Conservation (phyloP, 2,888 invertebrate genomes). For the Calliphora vomitoria region DNA sequence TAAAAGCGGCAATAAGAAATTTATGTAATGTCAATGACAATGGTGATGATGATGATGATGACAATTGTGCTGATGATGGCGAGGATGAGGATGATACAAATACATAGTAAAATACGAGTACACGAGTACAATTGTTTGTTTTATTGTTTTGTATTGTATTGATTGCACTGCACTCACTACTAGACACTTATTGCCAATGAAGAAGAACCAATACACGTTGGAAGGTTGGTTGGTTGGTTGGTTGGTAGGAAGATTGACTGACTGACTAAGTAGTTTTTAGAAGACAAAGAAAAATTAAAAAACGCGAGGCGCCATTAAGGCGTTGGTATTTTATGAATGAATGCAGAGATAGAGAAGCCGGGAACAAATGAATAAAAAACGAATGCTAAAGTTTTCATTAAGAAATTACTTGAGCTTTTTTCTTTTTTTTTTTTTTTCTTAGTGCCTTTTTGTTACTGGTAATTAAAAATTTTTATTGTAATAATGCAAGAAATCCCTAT, state of each 20-base stretch:
- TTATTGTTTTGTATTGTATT: constrained; percentile 37
- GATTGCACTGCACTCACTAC: constrained; percentile 49
- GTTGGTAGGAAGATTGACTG: constrained; percentile 18
- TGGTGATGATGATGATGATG: constrained; percentile 30
- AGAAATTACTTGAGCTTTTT: constrained; percentile 67
- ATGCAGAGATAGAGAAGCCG: constrained; percentile 44
- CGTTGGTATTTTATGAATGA: constrained; percentile 73
- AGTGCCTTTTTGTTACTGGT: constrained; percentile 5
- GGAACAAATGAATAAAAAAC: neutral
- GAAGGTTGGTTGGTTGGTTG: constrained; percentile 4
- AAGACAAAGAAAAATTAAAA: constrained; percentile 60
- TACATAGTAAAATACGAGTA: constrained; percentile 57
- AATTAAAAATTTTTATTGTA: constrained; percentile 69
- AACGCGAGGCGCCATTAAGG: constrained; percentile 72
- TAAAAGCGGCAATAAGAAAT: constrained; percentile 66
- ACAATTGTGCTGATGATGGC: constrained; percentile 23
- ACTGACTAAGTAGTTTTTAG: constrained; percentile 52
- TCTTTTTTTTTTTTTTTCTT: constrained; percentile 7
- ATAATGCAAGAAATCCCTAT: constrained; percentile 66
- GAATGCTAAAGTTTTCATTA: constrained; percentile 65
- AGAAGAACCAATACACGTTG: constrained; percentile 27
- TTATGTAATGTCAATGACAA: constrained; percentile 66
- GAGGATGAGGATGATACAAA: constrained; percentile 67
- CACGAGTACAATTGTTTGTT: constrained; percentile 39
- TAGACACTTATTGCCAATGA: constrained; percentile 9